These are phyloP conservation scores for Entomobrya multifasciata DNA, from an alignment of 2,888 invertebrate genomes.

Conservation along the genomic window DNA sequence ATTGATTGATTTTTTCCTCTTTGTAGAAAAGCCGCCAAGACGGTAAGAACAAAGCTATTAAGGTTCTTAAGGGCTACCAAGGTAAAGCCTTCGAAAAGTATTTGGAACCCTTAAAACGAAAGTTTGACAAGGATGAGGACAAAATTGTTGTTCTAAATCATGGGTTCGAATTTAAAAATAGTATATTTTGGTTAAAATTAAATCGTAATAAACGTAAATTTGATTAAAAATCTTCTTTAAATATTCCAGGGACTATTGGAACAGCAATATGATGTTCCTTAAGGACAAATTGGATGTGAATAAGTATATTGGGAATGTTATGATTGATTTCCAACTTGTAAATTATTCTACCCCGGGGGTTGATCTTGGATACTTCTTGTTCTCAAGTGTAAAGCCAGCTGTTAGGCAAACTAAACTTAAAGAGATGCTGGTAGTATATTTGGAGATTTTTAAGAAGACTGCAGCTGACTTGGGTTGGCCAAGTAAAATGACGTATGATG, in stretches of 20 bases:
- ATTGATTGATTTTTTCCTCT: conserved; percentile 33
- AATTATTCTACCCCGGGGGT: conserved; percentile 23
- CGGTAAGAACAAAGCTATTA: conserved; percentile 53
- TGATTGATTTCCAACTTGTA: conserved; percentile 22
- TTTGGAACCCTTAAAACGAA: too few species aligned
- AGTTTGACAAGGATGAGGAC: conserved; percentile 35
- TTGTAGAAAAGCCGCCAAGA: conserved; percentile 1
- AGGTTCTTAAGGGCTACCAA: neutral
- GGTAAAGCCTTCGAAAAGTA: conserved; percentile 28
- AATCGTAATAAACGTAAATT: neutral
- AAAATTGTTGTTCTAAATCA: conserved; percentile 57
- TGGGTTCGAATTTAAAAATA: conserved; percentile 18
- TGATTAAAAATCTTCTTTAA: neutral
- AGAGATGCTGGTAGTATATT: conserved; percentile 60
- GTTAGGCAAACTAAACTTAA: conserved; percentile 36
- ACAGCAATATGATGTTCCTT: conserved; percentile 62
- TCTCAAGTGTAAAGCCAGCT: conserved; percentile 53
- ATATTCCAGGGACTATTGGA: conserved; percentile 49
- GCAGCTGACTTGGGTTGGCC: neutral
- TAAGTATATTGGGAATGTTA: neutral
- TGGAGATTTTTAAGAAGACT: neutral
- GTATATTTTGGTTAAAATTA: neutral
- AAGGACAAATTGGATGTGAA: neutral
- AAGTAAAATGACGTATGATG: conserved; percentile 15
- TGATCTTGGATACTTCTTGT: conserved; percentile 68